phyloP scores from a whole-genome alignment of 2,888 invertebrate species.

The Hirtodrosophila histrioides region DNA sequence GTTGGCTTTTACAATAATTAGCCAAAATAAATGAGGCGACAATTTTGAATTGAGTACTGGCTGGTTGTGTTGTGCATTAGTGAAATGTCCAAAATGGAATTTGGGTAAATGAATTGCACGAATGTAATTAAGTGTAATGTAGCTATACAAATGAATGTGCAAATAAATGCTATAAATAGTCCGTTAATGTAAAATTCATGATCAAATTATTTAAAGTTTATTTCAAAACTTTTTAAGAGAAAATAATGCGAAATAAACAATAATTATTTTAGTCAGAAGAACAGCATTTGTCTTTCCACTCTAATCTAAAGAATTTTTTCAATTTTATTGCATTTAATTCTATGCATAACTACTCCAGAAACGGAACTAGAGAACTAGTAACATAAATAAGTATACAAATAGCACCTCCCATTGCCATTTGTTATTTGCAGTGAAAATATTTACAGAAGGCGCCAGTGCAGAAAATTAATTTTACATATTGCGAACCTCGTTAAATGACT shows the following conservation, averaged over 20 bases:
- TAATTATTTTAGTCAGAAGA: no score
- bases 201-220: no score
- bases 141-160: neutral
- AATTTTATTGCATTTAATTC: no score
- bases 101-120: slow-evolving; percentile 19
- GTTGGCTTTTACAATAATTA: slow-evolving; percentile 62
- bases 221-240: no score
- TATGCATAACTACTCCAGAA: no score
- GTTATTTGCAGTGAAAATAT: slow-evolving; percentile 13
- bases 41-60: slow-evolving; percentile 25
- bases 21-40: slow-evolving; percentile 61
- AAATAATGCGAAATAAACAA: no score
- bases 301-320: no score
- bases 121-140: slow-evolving; percentile 36
- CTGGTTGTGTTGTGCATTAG: slow-evolving; percentile 52
- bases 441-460: slow-evolving; percentile 12
- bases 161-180: neutral
- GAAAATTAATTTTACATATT: slow-evolving; percentile 3
- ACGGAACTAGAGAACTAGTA: no score
- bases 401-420: slow-evolving; percentile 2
- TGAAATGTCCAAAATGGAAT: slow-evolving; percentile 41
- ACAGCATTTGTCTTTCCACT: no score
- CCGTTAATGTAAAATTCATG: neutral
- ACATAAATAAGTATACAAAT: no score
- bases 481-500: neutral